These are phyloP conservation scores for Todiramphus chloris DNA, from an alignment of 2,113 vertebrate species.

Conservation along the genomic window DNA sequence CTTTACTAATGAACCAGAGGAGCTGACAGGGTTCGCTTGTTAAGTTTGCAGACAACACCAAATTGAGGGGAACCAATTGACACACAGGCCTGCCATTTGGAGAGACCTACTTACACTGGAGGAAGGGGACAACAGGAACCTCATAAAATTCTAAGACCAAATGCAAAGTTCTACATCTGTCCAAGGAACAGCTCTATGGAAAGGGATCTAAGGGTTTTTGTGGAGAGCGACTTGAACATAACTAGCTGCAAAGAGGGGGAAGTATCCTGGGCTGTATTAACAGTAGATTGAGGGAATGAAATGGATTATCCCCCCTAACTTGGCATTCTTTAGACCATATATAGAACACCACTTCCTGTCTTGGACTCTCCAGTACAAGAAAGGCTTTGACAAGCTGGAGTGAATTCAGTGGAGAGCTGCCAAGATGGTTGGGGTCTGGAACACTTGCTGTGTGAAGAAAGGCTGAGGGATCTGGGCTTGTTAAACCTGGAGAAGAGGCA, in stretches of 20 bases:
- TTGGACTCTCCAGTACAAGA: not conserved
- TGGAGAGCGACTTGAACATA: not conserved
- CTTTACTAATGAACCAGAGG: not conserved
- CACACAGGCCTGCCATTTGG: not conserved
- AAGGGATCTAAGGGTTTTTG: not conserved
- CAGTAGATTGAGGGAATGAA: not conserved
- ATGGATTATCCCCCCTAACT: not conserved
- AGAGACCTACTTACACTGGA: not conserved
- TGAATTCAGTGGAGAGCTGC: not conserved
- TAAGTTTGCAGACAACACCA: not conserved
- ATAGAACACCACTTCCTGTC: not conserved
- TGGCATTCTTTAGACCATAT: not conserved
- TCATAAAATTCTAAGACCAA: not conserved
- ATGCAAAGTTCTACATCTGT: not conserved
- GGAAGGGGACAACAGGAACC: not conserved
- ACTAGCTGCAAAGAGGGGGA: not conserved
- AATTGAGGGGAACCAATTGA: not conserved
- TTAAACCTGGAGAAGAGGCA: not conserved
- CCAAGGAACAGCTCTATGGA: not conserved
- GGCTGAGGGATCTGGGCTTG: not conserved
- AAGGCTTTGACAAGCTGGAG: not conserved
- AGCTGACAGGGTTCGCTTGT: not conserved
- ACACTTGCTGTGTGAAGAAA: not conserved
- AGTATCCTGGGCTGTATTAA: not conserved
- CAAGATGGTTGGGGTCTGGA: not conserved